phyloP scores from a whole-genome alignment of 1,140 invertebrate species.

The Drosophila subobscura region DNA sequence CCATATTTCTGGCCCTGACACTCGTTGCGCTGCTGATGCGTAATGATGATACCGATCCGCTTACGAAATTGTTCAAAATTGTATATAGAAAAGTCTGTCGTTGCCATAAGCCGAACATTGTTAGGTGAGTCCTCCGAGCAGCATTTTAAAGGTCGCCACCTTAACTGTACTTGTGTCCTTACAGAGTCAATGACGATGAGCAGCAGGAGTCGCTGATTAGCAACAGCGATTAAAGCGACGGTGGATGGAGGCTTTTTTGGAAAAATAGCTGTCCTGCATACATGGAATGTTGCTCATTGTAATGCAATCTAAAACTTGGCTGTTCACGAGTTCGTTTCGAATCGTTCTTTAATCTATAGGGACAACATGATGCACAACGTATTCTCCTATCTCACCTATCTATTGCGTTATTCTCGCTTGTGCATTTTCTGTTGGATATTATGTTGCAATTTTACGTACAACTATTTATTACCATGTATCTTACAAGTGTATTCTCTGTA shows the following conservation, averaged over 20 bases:
- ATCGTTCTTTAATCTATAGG: slow-evolving; percentile 74
- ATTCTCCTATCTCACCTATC: slow-evolving; percentile 21
- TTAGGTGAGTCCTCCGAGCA: slow-evolving; percentile 81
- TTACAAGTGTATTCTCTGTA: slow-evolving; percentile 55
- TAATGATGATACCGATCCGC: slow-evolving; percentile 94
- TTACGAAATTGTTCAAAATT: slow-evolving; percentile 87
- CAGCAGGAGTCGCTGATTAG: slow-evolving; percentile 90
- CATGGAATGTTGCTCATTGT: slow-evolving; percentile 66
- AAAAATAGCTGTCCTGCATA: slow-evolving; percentile 61
- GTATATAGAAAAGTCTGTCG: slow-evolving; percentile 85
- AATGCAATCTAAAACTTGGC: slow-evolving; percentile 80
- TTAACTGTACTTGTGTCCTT: slow-evolving; percentile 52
- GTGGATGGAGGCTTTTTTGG: slow-evolving; percentile 41
- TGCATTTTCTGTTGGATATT: slow-evolving; percentile 52
- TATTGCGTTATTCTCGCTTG: slow-evolving; percentile 40
- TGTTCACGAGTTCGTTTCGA: slow-evolving; percentile 80
- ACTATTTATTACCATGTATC: slow-evolving; percentile 40
- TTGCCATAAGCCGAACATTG: slow-evolving; percentile 84
- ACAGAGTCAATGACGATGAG: slow-evolving; percentile 88
- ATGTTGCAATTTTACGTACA: slow-evolving; percentile 49
- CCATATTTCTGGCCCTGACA: slow-evolving; percentile 91
- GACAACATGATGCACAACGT: slow-evolving; percentile 56
- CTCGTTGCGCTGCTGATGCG: slow-evolving; percentile 90
- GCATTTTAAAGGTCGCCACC: background rate
- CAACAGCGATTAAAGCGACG: slow-evolving; percentile 72